A percentile compares a stretch with the other conserved stretches of the same genome.
Conservation (phyloP, 2,888 invertebrate species). For the Saturnia pavonia region DNA sequence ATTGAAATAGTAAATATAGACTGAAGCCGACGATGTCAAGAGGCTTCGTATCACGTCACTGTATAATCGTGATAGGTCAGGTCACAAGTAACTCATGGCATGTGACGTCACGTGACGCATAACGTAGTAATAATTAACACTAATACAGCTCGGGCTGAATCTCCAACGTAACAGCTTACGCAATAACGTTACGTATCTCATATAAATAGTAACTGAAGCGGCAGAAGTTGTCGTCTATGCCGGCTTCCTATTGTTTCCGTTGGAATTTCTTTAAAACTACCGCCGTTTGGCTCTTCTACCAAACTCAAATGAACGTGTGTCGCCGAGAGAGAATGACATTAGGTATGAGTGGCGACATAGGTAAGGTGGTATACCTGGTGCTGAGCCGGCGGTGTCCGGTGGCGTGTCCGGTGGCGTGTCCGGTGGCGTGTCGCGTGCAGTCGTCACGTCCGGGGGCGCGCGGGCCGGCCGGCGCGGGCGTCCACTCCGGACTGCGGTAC, state of each 20-base stretch:
- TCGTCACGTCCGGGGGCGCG: neutral
- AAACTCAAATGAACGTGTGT: too few species aligned
- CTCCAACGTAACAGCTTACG: neutral
- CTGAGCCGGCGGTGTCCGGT: slow-evolving; percentile 20
- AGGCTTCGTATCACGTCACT: neutral
- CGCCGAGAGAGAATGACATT: too few species aligned
- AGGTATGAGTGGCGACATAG: neutral
- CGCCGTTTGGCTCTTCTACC: neutral
- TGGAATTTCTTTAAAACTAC: neutral
- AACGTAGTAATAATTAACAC: neutral
- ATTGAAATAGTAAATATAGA: neutral
- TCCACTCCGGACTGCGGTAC: too few species aligned
- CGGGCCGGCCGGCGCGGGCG: too few species aligned
- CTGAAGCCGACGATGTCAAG: neutral
- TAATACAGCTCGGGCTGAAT: neutral
- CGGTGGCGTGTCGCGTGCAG: slow-evolving; percentile 21
- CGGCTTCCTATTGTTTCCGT: neutral
- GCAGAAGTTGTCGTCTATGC: too few species aligned
- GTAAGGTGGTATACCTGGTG: neutral
- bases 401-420: slow-evolving; percentile 20
- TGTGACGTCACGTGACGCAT: neutral
- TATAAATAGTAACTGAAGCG: too few species aligned
- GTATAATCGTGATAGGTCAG: neutral
- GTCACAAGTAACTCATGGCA: neutral
- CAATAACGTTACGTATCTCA: neutral